Conservation (phyloP, 2,888 invertebrate genomes). For the Oasisia sp. region DNA sequence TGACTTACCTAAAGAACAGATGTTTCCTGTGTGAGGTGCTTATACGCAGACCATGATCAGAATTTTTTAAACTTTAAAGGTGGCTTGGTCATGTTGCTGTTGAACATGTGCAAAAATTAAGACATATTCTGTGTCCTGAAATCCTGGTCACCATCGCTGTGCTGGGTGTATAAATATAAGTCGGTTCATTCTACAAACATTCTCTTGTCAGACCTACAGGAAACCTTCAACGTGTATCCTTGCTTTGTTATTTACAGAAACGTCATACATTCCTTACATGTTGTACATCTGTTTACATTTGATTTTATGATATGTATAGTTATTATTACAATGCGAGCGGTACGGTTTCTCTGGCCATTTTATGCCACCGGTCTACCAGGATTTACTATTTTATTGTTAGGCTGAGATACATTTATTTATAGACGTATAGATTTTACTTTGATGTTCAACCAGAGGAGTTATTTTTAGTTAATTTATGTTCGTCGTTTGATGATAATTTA, state of each 20-base stretch:
- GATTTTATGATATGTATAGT: constrained; percentile 7
- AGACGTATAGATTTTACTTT: not conserved
- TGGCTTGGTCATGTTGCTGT: no score
- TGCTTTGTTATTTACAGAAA: not conserved
- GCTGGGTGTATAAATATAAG: not conserved
- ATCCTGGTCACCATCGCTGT: not conserved
- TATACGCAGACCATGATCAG: not conserved
- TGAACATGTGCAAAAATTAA: not conserved
- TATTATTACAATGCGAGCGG: not conserved
- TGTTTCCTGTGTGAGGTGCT: not conserved
- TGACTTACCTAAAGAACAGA: not conserved
- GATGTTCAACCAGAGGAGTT: not conserved
- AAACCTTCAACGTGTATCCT: not conserved
- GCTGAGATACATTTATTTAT: constrained; percentile 12
- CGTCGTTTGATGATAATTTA: not conserved
- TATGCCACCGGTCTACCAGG: not conserved
- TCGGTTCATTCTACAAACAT: not conserved
- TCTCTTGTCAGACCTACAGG: no score
- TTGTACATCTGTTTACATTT: constrained; percentile 6
- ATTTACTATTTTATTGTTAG: not conserved
- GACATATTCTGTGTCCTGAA: not conserved
- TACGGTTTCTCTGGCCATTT: not conserved
- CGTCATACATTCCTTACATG: not conserved
- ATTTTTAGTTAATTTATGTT: constrained; percentile 13
- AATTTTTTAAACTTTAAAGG: not conserved